These are phyloP conservation scores for Scaptomyza cyrtandrae DNA, from an alignment of 2,888 invertebrate species.

Conservation along the genomic window DNA sequence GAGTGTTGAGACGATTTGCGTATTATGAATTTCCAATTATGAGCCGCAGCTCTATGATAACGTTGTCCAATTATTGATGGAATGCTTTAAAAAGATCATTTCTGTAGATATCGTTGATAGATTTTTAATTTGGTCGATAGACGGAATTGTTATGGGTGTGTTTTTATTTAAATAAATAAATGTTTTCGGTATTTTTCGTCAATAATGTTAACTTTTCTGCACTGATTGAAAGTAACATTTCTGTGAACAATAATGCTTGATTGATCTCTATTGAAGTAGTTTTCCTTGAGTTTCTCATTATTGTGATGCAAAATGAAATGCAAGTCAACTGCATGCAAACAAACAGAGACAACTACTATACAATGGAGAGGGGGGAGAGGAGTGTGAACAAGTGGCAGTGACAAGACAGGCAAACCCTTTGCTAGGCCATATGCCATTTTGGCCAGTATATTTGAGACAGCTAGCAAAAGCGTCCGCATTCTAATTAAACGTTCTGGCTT, in stretches of 20 bases:
- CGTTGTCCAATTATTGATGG: constrained; percentile 15
- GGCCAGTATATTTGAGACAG: constrained; percentile 36
- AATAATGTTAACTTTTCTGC: no score
- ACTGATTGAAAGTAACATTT: no score
- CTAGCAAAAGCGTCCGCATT: constrained; percentile 55
- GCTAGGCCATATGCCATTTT: constrained; percentile 30
- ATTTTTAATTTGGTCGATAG: background rate
- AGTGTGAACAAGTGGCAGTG: no score
- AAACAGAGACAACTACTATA: no score
- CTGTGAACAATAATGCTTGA: background rate
- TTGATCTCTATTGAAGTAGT: background rate
- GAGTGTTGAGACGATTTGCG: constrained; percentile 35
- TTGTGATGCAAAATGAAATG: constrained; percentile 4
- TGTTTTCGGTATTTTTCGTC: background rate
- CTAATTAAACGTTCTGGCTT: constrained; percentile 70
- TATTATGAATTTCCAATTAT: constrained; percentile 57
- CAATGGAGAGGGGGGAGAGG: no score
- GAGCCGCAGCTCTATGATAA: constrained; percentile 1
- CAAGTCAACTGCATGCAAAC: background rate
- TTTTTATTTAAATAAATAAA: no score
- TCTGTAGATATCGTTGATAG: background rate
- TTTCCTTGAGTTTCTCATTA: constrained; percentile 10
- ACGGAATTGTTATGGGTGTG: background rate
- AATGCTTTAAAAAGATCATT: constrained; percentile 28
- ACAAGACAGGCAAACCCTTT: background rate